Base-by-base conservation (phyloP, 2,113 vertebrate genomes). In the Lepus europaeus region DNA sequence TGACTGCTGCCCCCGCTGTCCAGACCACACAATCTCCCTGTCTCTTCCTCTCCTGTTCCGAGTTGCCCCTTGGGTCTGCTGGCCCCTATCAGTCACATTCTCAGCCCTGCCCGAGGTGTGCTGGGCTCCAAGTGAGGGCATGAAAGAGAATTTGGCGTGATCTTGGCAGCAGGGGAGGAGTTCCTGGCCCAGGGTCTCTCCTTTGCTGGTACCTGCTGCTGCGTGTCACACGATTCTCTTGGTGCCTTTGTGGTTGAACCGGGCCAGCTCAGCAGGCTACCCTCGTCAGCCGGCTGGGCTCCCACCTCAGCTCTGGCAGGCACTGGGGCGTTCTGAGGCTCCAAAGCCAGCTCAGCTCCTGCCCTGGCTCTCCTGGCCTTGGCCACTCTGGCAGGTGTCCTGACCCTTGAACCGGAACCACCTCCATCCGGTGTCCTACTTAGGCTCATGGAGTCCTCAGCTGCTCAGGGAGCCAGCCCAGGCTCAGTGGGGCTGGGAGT, bases 291-390 rank as follows among this genome's bases (percentile, higher is more conserved):
- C 64, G 12, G 9, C 22, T 49, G 70, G 23, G 16, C 2, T 69
- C 16, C 33, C 20, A 3, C 77, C 39, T 72, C 73, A 20, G 25
- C 25, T 68, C 10, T 63, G 36, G 5, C 20, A 73, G 74, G 49
- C 27, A 9, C 9, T 29, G 23, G 36, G 64, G 17, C 51, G 64
- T 74, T 61, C 66, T 68, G 16, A 74, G 61, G 39, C 20, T 70
- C 17, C 3, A 10, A 5, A 0, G 6, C 5, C 0, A 6, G 45
- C 16, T 51, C 31, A 59, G 49, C 56, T 13, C 31, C n/a, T 5
- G 2, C 23, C 51, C 29, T 49, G 53, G 3, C 8, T 72, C 6
- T 90, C 33, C 22, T 78, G 33, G 63, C 49, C 45, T 53, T 59
- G 61, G 77, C 7, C 63, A 5, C 51, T 64, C 63, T 29, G 53